A percentile compares a stretch with the other conserved stretches of the same genome.
phyloP scores from a whole-genome alignment of 2,888 invertebrate genomes.

The Dichetophora obliterata region DNA sequence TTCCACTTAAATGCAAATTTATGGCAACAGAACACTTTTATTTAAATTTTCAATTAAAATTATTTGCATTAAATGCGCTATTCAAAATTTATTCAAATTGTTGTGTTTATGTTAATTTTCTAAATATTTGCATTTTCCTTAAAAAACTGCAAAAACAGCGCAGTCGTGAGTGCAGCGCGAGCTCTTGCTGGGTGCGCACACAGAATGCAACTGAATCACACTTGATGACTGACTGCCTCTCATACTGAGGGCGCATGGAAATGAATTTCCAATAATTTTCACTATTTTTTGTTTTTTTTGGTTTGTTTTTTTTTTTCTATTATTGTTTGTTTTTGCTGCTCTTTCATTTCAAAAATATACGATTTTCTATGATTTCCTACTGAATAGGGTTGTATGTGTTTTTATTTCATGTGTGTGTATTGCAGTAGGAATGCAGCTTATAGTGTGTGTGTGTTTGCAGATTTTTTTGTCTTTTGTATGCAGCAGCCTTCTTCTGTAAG shows the following conservation, averaged over 20 bases:
- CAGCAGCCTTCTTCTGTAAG: conserved; percentile 36
- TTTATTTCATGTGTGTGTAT: conserved; percentile 43
- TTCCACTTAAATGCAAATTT: too few relatives aligned
- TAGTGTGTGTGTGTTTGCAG: conserved; percentile 26
- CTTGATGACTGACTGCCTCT: conserved; percentile 45
- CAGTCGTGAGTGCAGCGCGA: background rate
- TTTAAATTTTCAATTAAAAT: background rate
- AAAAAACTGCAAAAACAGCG: too few relatives aligned
- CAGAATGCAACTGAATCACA: conserved; percentile 59
- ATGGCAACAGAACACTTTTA: too few relatives aligned
- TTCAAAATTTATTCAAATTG: conserved; percentile 15
- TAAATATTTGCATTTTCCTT: too few relatives aligned
- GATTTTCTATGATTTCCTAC: conserved; percentile 38
- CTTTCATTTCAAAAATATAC: conserved; percentile 43
- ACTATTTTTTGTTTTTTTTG: conserved; percentile 29
- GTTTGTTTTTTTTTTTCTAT: background rate
- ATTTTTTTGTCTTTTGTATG: conserved; percentile 17
- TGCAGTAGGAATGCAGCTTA: conserved; percentile 45
- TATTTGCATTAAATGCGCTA: conserved; percentile 18
- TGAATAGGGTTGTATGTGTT: conserved; percentile 36
- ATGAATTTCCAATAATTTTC: conserved; percentile 44
- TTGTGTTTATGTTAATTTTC: too few relatives aligned
- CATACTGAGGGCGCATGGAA: conserved; percentile 35
- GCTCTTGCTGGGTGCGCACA: conserved; percentile 56
- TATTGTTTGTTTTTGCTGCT: background rate